Base-by-base conservation (phyloP, 2,797 vertebrate genomes). In the Pangasius djambal region DNA sequence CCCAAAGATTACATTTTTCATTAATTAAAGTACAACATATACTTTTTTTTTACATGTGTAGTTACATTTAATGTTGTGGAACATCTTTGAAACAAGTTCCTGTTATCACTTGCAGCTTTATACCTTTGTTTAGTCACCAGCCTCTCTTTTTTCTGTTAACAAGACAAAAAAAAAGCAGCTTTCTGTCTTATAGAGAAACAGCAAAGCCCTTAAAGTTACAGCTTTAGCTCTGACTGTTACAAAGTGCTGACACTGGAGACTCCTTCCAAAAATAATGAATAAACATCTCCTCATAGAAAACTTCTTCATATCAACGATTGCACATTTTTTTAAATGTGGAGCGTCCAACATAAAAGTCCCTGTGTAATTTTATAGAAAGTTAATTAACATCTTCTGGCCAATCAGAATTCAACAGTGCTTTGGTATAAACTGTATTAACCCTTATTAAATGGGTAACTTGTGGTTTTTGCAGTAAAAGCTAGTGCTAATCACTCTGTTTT, bases 401-500 rank as follows among this genome's bases (percentile, higher is more conserved):
- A 48, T 75, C 18, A 15, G 67, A 69, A 16, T 15, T 69, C n/a
- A 34, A 16, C 31, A 34, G n/a, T 34, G 13, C 31, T 77, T 7
- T 0, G 1, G n/a, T 31, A 22, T 81, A 81, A 59, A 57, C 52
- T 22, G 57, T 72, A 61, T 88, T 70, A 83, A 79, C 37, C 40
- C 72, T 85, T 83, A 81, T 31, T 82, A 88, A 48, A 52, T 34
- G n/a, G 61, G 44, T 55, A 70, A 77, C 16, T 55, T 52, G 88
- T 86, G 61, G 85, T 69, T 89, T 82, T 87, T 28, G 59, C 79
- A 84, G 87, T 67, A 88, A 83, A 86, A 61, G 75, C 78, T 88
- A 86, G 82, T 70, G 59, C 86, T 83, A n/a, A 59, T 78, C 52
- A 48, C 83, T 72, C 61, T 34, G 34, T 31, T 86, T 88, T 77